Base-by-base conservation (phyloP, 2,888 invertebrate species). In the Loripinus fragilis region DNA sequence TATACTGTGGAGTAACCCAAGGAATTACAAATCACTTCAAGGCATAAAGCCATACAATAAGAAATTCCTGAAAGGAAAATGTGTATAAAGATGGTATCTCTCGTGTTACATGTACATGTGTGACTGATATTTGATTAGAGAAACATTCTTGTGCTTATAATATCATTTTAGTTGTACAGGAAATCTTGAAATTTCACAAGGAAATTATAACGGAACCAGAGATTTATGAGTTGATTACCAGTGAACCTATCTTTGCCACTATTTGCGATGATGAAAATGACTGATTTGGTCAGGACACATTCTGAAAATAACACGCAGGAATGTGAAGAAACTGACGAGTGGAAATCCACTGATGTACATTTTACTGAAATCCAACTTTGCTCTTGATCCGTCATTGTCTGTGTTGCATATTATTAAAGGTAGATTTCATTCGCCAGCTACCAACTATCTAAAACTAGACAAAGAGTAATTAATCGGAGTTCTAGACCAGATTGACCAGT, bases 101-200 rank as follows among this genome's bases (percentile, higher is more conserved):
- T 71, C 71, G 1, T 71, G 71, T n/a, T n/a, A n/a, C n/a, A n/a
- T n/a, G n/a, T 71, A 71, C n/a, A 52, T 41, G 30, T 71, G 64
- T 64, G 30, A 38, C 42, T 30, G 30, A 30, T 71, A 64, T 60
- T 8, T 71, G 8, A n/a, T n/a, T n/a, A n/a, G n/a, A n/a, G n/a
- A n/a, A n/a, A n/a, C n/a, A n/a, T 10, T 64, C 28, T 60, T 55
- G n/a, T 15, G 68, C 41, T 41, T 41, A 41, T 41, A 41, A 41
- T 41, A 41, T 7, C 41, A 41, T 41, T 41, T 41, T 7, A 41
- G 41, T 7, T 41, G 15, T 10, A 15, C 41, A 7, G 41, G 41
- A 41, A 41, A 10, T 41, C 41, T 41, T 41, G 41, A 41, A 41
- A 10, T 15, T 41, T 7, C 41, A 41, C 41, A 41, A 15, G 15